Base-by-base conservation (phyloP, 2,888 invertebrate species). In the Epicampocera succincta region DNA sequence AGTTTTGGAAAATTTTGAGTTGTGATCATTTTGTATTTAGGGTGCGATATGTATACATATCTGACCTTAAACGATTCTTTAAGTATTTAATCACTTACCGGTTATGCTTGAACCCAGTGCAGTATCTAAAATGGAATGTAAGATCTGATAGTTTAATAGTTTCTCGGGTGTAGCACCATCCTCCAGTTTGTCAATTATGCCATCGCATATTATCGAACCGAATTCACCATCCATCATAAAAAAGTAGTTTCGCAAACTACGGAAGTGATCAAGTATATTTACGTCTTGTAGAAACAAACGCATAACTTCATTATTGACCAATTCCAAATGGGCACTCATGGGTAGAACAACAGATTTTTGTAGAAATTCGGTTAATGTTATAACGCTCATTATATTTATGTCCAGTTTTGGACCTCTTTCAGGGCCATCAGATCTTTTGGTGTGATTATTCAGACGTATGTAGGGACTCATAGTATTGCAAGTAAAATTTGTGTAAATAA, bases 211-310 rank as follows among this genome's bases (percentile, higher is more conserved):
- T 84, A 93, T 94, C 40, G 93, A 93, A 0, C 94, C 94, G 89
- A 96, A 96, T 89, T 96, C 95, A 0, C 96, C 96, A 85, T 96
- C 95, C 92, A 95, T 92, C 25, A 96, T 88, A 85, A 96, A 96
- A 88, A 94, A 96, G 86, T 95, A 96, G 87, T 95, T 94, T 56
- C 95, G 93, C n/a, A 96, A 90, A 88, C 94, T 94, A 54, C 93
- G 93, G 84, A 96, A 92, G 90, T 96, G 95, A 19, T 94, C 93
- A 46, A 95, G 92, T 3, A 91, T 83, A 15, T 87, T 86, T 88
- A 95, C 93, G 65, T 94, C 93, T 17, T 94, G 91, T 80, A 96
- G 90, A 85, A 94, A 94, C 87, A 94, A 93, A 40, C 94, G 94
- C 80, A 96, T 90, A 19, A 96, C 93, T 8, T 95, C 95, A 80